phyloP scores from a whole-genome alignment of 2,888 invertebrate species.

The Meandrusa payeni region DNA sequence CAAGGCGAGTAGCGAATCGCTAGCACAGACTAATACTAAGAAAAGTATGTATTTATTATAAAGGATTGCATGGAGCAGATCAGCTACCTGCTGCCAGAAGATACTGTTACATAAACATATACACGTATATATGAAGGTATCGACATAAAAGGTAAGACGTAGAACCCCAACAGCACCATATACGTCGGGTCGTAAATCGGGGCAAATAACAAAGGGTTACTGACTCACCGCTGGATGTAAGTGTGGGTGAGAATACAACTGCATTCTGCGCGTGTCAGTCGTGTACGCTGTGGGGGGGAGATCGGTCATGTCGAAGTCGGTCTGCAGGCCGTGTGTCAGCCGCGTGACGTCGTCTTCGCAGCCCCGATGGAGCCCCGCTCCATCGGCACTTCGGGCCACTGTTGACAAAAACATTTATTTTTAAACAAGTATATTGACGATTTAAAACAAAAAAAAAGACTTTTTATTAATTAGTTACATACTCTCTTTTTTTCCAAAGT shows the following conservation, averaged over 20 bases:
- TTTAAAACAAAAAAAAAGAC: too few relatives aligned
- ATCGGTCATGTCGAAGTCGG: slow-evolving; percentile 69
- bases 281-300: slow-evolving; percentile 57
- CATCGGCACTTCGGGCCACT: slow-evolving; percentile 66
- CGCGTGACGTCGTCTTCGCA: slow-evolving; percentile 53
- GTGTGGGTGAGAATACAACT: slow-evolving; percentile 62
- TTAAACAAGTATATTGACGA: too few relatives aligned
- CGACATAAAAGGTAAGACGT: slow-evolving; percentile 7
- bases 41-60: too few relatives aligned
- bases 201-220: slow-evolving; percentile 35
- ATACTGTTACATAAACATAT: slow-evolving; percentile 1
- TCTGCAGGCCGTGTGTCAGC: slow-evolving; percentile 51
- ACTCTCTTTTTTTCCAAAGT: too few relatives aligned
- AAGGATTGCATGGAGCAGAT: too few relatives aligned
- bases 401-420: slow-evolving; percentile 31
- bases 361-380: slow-evolving; percentile 53
- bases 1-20: too few relatives aligned
- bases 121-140: slow-evolving; percentile 1
- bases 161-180: slow-evolving; percentile 16
- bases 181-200: slow-evolving; percentile 28
- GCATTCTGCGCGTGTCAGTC: slow-evolving; percentile 68
- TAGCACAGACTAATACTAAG: too few relatives aligned
- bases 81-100: neutral
- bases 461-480: too few relatives aligned
- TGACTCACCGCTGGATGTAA: slow-evolving; percentile 63